Conservation (phyloP, 2,888 invertebrate genomes). For the Plebejus argus region DNA sequence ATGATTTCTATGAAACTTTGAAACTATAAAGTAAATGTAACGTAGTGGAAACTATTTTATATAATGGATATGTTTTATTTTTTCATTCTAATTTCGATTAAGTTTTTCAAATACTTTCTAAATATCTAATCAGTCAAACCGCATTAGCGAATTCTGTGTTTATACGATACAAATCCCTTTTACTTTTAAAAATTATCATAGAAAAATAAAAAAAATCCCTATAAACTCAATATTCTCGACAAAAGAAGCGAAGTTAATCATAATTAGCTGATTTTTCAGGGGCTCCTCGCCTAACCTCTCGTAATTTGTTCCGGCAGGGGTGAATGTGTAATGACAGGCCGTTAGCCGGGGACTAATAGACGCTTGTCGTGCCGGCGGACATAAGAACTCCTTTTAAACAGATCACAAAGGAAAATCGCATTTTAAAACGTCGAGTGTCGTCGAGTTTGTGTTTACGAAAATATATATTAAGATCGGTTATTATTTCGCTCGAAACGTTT, state of each 20-base stretch:
- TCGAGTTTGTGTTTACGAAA: constrained; percentile 23
- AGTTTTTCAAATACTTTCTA: not conserved
- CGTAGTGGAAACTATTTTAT: not conserved
- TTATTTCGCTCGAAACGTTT: not conserved
- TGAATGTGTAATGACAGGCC: constrained; percentile 56
- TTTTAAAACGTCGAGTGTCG: constrained; percentile 43
- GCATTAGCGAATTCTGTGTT: not conserved
- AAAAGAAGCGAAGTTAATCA: constrained; percentile 11
- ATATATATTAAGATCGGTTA: not conserved
- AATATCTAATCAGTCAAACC: not conserved
- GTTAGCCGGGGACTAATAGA: constrained; percentile 57
- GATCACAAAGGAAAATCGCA: constrained; percentile 54
- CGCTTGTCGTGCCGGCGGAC: constrained; percentile 59
- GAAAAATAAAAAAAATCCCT: not conserved
- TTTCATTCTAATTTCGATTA: not conserved
- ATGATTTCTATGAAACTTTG: not conserved
- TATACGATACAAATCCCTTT: not conserved
- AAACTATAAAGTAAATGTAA: not conserved
- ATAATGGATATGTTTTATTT: not conserved
- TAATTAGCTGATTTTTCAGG: constrained; percentile 34
- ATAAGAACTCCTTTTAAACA: constrained; percentile 54
- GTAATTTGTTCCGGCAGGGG: constrained; percentile 54
- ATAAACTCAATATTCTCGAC: not conserved
- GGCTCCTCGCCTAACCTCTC: constrained; percentile 48
- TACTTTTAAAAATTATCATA: not conserved